A percentile compares a stretch with the other conserved stretches of the same genome.
Conservation (phyloP, 2,888 invertebrate species). For the Lithophane leautieri region DNA sequence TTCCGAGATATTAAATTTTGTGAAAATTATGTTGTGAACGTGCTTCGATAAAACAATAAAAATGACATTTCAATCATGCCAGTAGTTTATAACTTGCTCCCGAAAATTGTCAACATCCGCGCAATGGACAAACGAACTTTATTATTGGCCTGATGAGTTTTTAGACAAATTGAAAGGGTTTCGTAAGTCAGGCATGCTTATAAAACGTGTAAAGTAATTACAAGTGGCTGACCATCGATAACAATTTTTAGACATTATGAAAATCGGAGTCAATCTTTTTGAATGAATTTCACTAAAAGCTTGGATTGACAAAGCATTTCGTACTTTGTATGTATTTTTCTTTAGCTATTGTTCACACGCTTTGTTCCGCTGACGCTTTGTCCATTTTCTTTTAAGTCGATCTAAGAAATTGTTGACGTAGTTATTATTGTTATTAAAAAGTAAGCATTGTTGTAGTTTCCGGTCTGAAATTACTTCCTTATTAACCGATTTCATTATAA, state of each 20-base stretch:
- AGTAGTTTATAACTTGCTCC: conserved; percentile 18
- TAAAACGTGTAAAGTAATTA: conserved; percentile 38
- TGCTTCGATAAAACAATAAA: conserved; percentile 46
- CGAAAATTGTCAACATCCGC: conserved; percentile 29
- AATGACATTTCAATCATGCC: conserved; percentile 49
- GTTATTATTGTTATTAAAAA: conserved; percentile 70
- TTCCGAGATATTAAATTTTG: conserved; percentile 37
- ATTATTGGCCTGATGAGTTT: conserved; percentile 14
- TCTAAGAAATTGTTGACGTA: conserved; percentile 70
- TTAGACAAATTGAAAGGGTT: conserved; percentile 14
- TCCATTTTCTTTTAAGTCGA: conserved; percentile 74
- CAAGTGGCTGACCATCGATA: conserved; percentile 29
- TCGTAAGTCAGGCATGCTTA: not conserved
- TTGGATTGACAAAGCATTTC: conserved; percentile 69
- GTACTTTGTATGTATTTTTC: conserved; percentile 71
- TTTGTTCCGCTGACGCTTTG: conserved; percentile 75
- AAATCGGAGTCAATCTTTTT: conserved; percentile 59
- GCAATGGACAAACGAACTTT: conserved; percentile 28
- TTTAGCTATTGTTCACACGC: conserved; percentile 74
- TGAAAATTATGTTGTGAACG: conserved; percentile 37
- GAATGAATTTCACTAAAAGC: conserved; percentile 67
- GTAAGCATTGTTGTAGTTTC: conserved; percentile 57
- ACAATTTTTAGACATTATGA: conserved; percentile 51
- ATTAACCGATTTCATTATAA: conserved; percentile 33
- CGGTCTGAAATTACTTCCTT: conserved; percentile 35